phyloP scores from a whole-genome alignment of 2,888 invertebrate genomes.

The Selenia dentaria region DNA sequence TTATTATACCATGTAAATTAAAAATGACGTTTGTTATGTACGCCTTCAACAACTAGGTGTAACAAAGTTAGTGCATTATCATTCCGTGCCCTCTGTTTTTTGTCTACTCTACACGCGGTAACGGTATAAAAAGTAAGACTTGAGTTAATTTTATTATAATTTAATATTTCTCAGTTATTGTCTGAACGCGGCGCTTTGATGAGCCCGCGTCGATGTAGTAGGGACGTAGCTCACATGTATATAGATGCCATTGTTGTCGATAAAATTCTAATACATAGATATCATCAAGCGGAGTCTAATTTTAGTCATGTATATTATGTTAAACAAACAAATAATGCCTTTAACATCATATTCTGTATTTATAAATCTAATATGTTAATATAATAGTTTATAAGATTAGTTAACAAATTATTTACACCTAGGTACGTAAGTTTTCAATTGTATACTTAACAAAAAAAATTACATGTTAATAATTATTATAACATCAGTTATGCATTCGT shows the following conservation, averaged over 20 bases:
- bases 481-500: no score
- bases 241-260: not conserved
- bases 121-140: slow-evolving; percentile 70
- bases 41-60: not conserved
- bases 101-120: slow-evolving; percentile 35
- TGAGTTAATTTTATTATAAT: slow-evolving; percentile 82
- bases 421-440: no score
- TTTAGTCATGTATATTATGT: no score
- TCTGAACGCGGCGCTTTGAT: slow-evolving; percentile 78
- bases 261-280: not conserved
- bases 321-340: no score
- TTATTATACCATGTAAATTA: not conserved
- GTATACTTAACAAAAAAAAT: no score
- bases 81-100: slow-evolving; percentile 14
- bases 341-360: no score
- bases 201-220: slow-evolving; percentile 66
- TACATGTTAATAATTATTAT: no score
- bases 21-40: not conserved
- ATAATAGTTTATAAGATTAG: no score
- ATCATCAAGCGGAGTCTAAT: no score
- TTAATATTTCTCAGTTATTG: slow-evolving; percentile 83
- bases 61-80: not conserved
- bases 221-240: slow-evolving; percentile 33
- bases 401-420: no score
- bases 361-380: no score